Percentiles rank a stretch among this genome's conserved stretches.
These are phyloP conservation scores for Mizuhopecten yessoensis DNA, from an alignment of 1,140 invertebrate species.

Conservation along the genomic window DNA sequence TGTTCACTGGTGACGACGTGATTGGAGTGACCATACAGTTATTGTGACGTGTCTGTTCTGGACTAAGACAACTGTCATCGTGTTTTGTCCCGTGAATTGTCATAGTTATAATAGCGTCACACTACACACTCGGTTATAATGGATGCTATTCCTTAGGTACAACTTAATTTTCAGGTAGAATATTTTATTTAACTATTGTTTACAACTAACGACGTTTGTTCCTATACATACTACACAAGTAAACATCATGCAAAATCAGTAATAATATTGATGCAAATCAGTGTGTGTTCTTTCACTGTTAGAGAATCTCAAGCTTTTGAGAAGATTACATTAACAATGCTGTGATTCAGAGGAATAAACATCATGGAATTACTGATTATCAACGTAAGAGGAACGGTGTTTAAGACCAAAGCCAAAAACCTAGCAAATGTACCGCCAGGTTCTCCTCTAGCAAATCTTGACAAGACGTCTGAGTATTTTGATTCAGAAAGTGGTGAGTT, in stretches of 20 bases:
- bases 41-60: background rate
- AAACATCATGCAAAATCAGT: background rate
- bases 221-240: background rate
- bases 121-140: background rate
- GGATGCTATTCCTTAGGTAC: background rate
- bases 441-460: constrained; percentile 44
- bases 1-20: background rate
- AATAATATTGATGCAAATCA: no score
- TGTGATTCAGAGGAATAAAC: background rate
- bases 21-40: no score
- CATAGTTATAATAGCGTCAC: background rate
- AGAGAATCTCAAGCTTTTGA: background rate
- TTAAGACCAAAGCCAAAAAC: constrained; percentile 49
- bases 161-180: background rate
- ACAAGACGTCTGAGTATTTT: constrained; percentile 89
- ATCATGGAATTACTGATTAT: background rate
- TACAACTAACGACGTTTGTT: background rate
- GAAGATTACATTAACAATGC: background rate
- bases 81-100: background rate
- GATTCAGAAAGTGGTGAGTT: constrained; percentile 98
- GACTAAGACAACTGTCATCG: background rate
- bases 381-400: constrained; percentile 57
- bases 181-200: background rate
- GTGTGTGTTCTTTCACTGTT: no score
- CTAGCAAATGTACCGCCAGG: constrained; percentile 43